Conservation (phyloP, 2,888 invertebrate genomes). For the Trissoscelio sp. region DNA sequence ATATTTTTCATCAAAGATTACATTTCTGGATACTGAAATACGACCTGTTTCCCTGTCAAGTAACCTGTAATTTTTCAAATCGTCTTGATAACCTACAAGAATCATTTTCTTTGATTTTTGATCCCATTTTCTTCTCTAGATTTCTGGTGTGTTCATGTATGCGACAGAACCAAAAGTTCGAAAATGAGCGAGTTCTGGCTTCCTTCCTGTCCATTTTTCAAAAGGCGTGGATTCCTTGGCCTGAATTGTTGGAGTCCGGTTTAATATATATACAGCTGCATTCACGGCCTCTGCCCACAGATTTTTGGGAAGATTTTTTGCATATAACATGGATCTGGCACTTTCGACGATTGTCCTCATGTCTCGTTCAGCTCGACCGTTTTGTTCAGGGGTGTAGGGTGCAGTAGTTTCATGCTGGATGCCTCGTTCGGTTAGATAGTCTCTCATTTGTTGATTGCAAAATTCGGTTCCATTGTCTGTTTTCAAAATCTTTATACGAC, state of each 20-base stretch:
- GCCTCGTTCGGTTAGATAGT: too few species aligned
- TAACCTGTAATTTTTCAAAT: constrained; percentile 61
- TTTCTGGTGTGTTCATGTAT: background rate
- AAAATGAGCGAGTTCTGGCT: background rate
- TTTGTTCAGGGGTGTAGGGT: background rate
- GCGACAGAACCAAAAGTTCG: constrained; percentile 3
- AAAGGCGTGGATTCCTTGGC: constrained; percentile 2
- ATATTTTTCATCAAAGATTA: too few species aligned
- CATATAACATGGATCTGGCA: too few species aligned
- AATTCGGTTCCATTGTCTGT: constrained; percentile 47
- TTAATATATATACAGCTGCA: constrained; percentile 8
- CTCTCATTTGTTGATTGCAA: constrained; percentile 11
- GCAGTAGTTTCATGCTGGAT: background rate
- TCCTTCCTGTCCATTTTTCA: constrained; percentile 7
- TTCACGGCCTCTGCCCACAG: constrained; percentile 55
- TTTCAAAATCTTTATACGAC: constrained; percentile 26
- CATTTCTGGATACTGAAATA: too few species aligned
- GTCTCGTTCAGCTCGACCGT: background rate
- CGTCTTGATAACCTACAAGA: constrained; percentile 66
- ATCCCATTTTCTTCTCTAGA: constrained; percentile 66
- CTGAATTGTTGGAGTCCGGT: background rate
- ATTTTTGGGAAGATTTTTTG: background rate
- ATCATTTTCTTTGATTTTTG: constrained; percentile 64
- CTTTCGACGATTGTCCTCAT: too few species aligned
- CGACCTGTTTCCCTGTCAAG: too few species aligned